These are phyloP conservation scores for Tenualosa thibaudeaui DNA, from an alignment of 2,797 vertebrate genomes.

Conservation along the genomic window DNA sequence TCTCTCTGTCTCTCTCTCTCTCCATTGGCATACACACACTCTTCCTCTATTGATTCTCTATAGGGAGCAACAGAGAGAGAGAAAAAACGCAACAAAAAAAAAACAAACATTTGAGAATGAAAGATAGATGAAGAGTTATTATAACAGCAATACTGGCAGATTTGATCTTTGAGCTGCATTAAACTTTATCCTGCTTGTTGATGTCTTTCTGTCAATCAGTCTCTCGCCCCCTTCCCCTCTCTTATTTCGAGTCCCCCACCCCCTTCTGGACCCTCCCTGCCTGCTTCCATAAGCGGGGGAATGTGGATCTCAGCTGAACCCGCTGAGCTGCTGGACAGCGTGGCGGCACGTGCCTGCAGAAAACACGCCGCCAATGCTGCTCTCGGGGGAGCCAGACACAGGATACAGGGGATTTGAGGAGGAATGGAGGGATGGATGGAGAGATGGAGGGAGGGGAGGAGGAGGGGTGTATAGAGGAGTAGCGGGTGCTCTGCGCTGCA, in stretches of 20 bases:
- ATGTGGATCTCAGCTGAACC: neutral
- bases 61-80: neutral
- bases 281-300: neutral
- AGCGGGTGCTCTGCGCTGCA: neutral
- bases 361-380: neutral
- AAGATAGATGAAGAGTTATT: conserved; percentile 21
- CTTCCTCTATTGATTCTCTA: too few species aligned
- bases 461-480: neutral
- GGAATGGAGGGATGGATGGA: neutral
- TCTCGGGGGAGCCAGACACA: neutral
- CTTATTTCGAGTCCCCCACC: neutral
- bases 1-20: too few species aligned
- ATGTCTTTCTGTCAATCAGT: conserved; percentile 33
- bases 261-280: neutral
- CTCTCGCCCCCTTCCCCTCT: neutral
- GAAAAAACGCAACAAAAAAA: neutral
- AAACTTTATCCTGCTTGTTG: conserved; percentile 44
- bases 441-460: neutral
- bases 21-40: too few species aligned
- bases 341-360: conserved; percentile 6
- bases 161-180: conserved; percentile 44
- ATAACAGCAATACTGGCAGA: conserved; percentile 46
- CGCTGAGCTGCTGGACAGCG: conserved; percentile 8
- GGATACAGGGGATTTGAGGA: neutral
- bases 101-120: conserved; percentile 23